Percentiles rank a stretch among this genome's conserved stretches.
These are phyloP conservation scores for Sitta europaea DNA, from an alignment of 2,113 vertebrate genomes.

Conservation along the genomic window DNA sequence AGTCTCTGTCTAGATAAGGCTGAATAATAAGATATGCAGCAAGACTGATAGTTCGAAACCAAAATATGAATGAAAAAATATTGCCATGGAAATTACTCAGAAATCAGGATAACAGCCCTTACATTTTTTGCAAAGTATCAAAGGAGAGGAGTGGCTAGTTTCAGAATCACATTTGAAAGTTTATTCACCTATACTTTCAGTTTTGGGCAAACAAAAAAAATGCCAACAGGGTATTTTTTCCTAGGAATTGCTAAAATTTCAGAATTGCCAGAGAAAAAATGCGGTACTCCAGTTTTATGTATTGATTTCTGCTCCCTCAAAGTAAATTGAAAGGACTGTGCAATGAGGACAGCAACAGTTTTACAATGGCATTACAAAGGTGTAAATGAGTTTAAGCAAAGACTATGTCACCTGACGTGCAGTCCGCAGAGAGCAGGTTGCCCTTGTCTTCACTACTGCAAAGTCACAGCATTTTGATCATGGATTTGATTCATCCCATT, in stretches of 20 bases:
- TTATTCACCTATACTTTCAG: not conserved
- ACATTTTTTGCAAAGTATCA: not conserved
- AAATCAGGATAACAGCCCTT: rapidly evolving
- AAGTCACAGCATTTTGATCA: not conserved
- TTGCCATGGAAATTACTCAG: not conserved
- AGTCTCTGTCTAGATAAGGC: not conserved
- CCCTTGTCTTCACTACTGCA: not conserved
- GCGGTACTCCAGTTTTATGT: not conserved
- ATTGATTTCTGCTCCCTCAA: not conserved
- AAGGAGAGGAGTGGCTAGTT: not conserved
- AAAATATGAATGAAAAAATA: not conserved
- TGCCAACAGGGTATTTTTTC: not conserved
- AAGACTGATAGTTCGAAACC: not conserved
- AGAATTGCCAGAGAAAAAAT: not conserved
- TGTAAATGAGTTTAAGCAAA: slow-evolving; percentile 6
- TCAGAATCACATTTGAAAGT: not conserved
- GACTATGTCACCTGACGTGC: not conserved
- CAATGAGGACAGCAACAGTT: not conserved
- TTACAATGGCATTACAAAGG: not conserved
- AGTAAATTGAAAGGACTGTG: not conserved
- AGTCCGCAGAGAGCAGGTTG: not conserved
- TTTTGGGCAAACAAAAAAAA: not conserved
- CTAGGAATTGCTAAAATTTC: not conserved
- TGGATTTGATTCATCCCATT: not conserved
- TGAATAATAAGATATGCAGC: not conserved